Conservation (phyloP, 2,797 vertebrate species). For the Rhynchonycteris naso region DNA sequence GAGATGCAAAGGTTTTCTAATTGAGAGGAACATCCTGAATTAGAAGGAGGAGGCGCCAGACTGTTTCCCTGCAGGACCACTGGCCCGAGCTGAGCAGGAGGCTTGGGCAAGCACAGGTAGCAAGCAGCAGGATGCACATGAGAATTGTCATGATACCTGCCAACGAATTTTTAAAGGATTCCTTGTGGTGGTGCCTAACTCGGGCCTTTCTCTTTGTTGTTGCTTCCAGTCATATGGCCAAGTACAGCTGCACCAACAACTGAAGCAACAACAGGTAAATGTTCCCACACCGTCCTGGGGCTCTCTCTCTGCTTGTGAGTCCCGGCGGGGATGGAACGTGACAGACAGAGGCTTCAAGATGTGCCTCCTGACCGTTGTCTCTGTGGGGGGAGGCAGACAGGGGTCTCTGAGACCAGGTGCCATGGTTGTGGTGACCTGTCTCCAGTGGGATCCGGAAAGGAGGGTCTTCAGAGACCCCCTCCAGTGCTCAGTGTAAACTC, state of each 20-base stretch:
- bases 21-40: not conserved
- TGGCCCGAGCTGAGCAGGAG: too few species aligned
- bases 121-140: not conserved
- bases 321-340: fast-evolving
- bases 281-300: not conserved
- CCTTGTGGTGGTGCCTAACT: not conserved
- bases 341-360: fast-evolving
- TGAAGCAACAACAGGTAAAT: not conserved
- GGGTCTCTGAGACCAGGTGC: not conserved
- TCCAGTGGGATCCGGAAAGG: not conserved
- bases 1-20: not conserved
- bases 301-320: not conserved
- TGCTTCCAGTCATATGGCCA: not conserved
- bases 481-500: too few species aligned
- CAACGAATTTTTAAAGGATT: not conserved
- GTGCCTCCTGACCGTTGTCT: not conserved
- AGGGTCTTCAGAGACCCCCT: not conserved
- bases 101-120: not conserved
- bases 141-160: fast-evolving
- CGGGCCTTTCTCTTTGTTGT: fast-evolving
- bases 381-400: fast-evolving
- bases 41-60: too few species aligned
- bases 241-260: fast-evolving
- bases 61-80: too few species aligned
- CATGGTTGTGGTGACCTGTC: not conserved